A percentile compares a stretch with the other conserved stretches of the same genome.
phyloP scores from a whole-genome alignment of 2,113 vertebrate genomes.

The Peromyscus polionotus region DNA sequence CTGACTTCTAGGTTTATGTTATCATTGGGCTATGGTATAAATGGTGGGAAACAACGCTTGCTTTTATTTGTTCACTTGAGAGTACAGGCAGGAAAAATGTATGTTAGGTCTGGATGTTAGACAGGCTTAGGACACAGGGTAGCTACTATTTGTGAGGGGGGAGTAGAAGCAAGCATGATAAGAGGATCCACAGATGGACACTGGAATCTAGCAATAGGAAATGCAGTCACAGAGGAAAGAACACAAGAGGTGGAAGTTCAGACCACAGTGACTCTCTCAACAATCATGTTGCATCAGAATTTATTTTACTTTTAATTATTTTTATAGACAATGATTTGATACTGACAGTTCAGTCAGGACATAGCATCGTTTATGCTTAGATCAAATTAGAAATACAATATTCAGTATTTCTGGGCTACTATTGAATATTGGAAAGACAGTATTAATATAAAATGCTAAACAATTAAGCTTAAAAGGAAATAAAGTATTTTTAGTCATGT shows the following conservation, averaged over 20 bases:
- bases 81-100: neutral
- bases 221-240: neutral
- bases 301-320: constrained; percentile 42
- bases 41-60: neutral
- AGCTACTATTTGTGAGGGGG: neutral
- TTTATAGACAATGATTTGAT: constrained; percentile 19
- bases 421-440: neutral
- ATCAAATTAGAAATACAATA: constrained; percentile 15
- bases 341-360: neutral
- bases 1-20: neutral
- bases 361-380: neutral
- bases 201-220: neutral
- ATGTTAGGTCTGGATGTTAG: neutral
- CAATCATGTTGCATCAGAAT: neutral
- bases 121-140: neutral
- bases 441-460: neutral
- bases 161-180: neutral
- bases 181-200: neutral
- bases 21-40: neutral
- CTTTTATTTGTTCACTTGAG: neutral
- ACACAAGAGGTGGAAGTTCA: neutral
- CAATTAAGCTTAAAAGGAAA: neutral
- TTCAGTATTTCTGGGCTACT: neutral
- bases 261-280: neutral
- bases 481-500: neutral